Evolutionary conservation across 2,888 invertebrate species (phyloP), one percentile per base, ranked within the genome.

Genomic region (Brachypalpus laphriformis): DNA sequence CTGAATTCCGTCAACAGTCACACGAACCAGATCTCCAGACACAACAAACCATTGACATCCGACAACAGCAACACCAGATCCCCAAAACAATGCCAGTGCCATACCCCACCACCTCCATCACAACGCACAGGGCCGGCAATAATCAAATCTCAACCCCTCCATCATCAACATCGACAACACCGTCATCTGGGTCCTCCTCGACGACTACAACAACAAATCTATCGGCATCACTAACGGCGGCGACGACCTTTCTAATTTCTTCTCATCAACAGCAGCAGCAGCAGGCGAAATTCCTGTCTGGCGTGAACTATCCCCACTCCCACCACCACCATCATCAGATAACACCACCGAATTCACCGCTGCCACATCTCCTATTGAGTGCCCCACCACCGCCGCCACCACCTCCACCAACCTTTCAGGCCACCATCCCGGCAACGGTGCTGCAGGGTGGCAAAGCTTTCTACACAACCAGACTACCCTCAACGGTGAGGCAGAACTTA

Each of bases 11-110:
- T 65, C 87, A 85, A 42, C 72, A 71, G 76, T 16, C 68, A 7
- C 68, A 81, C 61, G 75, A 77, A 77, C 49, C 65, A 59, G 81
- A 87, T 68, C 77, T 86, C 87, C 88, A 88, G 87, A 87, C 87
- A 87, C 87, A 88, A 87, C 88, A 88, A 88, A 87, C 82, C 86
- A 87, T 87, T 86, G 87, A 87, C 77, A 77, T 75, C 56, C 81
- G 83, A 74, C 83, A 87, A 82, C 82, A 86, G 70, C 72, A 77
- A 8, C 77, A 31, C 37, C 87, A 59, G 76, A 68, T 68, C 31
- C 34, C 70, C 57, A 77, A 72, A 72, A 86, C 82, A 76, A 82
- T 86, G 37, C 49, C 82, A 47, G 57, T 71, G 54, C 70, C 82
- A 57, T 72, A 70, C 72, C 31, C 63, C 75, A 77, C 82, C 74